Percentiles rank a stretch among this genome's conserved stretches.
These are phyloP conservation scores for Bombyx huttoni DNA, from an alignment of 2,888 invertebrate species.

Conservation along the genomic window DNA sequence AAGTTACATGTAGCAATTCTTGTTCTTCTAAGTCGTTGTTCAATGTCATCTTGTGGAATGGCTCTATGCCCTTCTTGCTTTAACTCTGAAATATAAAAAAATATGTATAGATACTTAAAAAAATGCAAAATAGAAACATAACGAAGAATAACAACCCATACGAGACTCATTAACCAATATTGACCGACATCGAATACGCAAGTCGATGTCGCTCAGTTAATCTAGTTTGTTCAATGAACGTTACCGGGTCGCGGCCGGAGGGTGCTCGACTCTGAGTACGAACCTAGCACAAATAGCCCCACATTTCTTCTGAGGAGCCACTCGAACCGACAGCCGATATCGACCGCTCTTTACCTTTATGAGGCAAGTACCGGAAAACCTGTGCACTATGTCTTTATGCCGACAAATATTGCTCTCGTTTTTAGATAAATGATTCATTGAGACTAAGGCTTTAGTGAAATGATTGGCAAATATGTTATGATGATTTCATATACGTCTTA, in stretches of 20 bases:
- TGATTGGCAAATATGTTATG: not conserved
- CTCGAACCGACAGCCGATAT: conserved; percentile 50
- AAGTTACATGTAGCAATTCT: too few species aligned
- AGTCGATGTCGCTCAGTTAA: conserved; percentile 40
- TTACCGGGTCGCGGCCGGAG: conserved; percentile 26
- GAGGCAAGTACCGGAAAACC: conserved; percentile 34
- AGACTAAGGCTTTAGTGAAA: not conserved
- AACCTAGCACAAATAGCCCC: conserved; percentile 50
- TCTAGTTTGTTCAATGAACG: conserved; percentile 43
- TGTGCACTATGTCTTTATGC: conserved; percentile 20
- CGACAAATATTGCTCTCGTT: conserved; percentile 3
- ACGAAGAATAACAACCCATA: not conserved
- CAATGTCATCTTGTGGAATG: too few species aligned
- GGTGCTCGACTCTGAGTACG: conserved; percentile 31
- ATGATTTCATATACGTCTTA: not conserved
- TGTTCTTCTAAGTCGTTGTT: too few species aligned
- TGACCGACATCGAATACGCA: not conserved
- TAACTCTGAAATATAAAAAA: too few species aligned
- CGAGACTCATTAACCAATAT: not conserved
- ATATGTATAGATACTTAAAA: too few species aligned
- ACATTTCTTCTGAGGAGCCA: conserved; percentile 51
- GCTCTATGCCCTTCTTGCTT: too few species aligned
- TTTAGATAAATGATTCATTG: not conserved
- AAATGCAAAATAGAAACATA: too few species aligned
- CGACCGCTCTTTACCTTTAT: conserved; percentile 40